Base-by-base conservation (phyloP, 2,797 vertebrate species). In the Bradypus variegatus region DNA sequence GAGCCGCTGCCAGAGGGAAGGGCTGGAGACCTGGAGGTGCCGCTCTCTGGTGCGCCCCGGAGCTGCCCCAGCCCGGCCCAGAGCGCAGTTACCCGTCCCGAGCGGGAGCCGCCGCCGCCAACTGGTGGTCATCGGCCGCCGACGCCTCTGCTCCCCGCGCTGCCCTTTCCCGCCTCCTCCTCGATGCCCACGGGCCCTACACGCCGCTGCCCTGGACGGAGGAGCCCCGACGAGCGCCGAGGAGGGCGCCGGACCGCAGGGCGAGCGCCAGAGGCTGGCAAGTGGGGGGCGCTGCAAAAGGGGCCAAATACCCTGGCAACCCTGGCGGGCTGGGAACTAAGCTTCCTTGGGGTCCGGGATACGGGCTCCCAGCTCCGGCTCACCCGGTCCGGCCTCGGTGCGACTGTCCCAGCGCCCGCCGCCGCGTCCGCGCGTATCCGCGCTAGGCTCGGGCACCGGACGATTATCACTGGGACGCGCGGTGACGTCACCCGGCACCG, bases 391-490 rank as follows among this genome's bases (percentile, higher is more conserved):
- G 14, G 55, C 58, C 48, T 23, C 7, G 10, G 67, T 65, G 25
- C 75, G 19, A 33, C 93, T 7, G 82, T 70, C 64, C 86, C 92
- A 25, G 80, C 73, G 64, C 92, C 75, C 88, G 88, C 96, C 10
- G 93, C 93, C 10, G 95, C 93, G 95, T 93, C 91, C 89, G 95
- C 95, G 95, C 95, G 95, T 94, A 65, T 96, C 96, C 96, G 95
- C 87, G 98, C 98, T 98, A 98, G 98, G 98, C 97, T 98, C 98
- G 98, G 97, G 98, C 98, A 98, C 98, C 98, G 98, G 97, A 98
- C 98, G 99, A 99, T 99, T 99, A 99, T 99, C 99, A 99, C 98
- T 98, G 98, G 98, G 98, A 98, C 98, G 98, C 98, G 98, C 98
- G 97, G 98, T 99, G 99, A 99, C 99, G 99, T 99, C 99, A 99